These are phyloP conservation scores for Zosterops hypoxanthus DNA, from an alignment of 2,113 vertebrate genomes.

Conservation along the genomic window DNA sequence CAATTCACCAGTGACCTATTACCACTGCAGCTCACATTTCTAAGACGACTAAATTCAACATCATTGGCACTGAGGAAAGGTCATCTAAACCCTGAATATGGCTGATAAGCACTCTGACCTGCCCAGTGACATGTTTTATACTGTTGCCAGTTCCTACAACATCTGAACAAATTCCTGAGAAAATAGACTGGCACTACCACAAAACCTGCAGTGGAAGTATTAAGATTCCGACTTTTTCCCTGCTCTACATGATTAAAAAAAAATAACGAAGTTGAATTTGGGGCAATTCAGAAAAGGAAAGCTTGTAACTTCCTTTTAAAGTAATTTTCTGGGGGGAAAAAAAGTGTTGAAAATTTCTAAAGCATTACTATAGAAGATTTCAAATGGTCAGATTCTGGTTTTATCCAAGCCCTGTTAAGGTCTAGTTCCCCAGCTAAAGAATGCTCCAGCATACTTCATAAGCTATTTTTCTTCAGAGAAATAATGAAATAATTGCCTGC, in stretches of 20 bases:
- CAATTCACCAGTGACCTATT: slow-evolving; percentile 4
- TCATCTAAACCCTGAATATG: not conserved
- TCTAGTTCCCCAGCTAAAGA: not conserved
- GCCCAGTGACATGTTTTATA: not conserved
- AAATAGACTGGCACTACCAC: not conserved
- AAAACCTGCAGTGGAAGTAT: not conserved
- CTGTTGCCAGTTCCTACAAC: not conserved
- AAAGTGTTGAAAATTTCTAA: not conserved
- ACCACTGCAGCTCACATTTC: not conserved
- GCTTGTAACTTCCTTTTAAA: not conserved
- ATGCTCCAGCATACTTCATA: not conserved
- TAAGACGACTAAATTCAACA: not conserved
- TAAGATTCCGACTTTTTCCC: not conserved
- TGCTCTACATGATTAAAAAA: not conserved
- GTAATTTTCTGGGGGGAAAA: not conserved
- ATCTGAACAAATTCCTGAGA: not conserved
- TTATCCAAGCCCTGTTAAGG: not conserved
- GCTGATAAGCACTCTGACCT: not conserved
- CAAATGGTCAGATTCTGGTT: not conserved
- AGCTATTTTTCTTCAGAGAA: not conserved
- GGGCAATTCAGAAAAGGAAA: not conserved
- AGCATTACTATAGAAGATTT: not conserved
- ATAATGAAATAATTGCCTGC: not conserved
- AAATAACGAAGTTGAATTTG: not conserved
- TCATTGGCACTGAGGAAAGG: not conserved